Percentiles rank a stretch among this genome's conserved stretches.
Conservation (phyloP, 2,888 invertebrate species). For the Luperina nickerlii region DNA sequence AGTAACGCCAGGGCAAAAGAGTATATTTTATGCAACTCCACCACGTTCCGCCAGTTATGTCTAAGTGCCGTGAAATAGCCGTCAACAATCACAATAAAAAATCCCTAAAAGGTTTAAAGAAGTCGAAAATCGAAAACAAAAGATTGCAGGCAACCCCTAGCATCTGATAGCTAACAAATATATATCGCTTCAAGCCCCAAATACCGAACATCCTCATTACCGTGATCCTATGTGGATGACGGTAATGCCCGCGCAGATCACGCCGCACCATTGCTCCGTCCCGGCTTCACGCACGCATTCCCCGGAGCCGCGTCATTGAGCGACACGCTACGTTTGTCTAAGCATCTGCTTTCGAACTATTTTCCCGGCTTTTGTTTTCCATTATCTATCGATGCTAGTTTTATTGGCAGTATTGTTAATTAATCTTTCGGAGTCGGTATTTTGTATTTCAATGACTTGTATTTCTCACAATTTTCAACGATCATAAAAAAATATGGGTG, state of each 20-base stretch:
- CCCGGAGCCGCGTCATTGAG: constrained; percentile 27
- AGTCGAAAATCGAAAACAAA: not conserved
- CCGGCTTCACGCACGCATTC: constrained; percentile 44
- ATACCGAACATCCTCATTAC: constrained; percentile 39
- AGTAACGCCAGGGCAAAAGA: not conserved
- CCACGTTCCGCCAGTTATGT: not conserved
- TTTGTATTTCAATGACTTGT: constrained; percentile 7
- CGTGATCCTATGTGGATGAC: constrained; percentile 9
- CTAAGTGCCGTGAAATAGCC: not conserved
- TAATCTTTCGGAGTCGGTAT: constrained; percentile 6
- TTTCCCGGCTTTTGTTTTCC: constrained; percentile 31
- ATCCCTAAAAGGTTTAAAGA: too few species aligned
- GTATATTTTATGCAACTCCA: too few species aligned
- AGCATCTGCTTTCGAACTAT: constrained; percentile 30
- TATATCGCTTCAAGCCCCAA: constrained; percentile 8
- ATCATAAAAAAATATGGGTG: not conserved
- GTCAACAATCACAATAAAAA: not conserved
- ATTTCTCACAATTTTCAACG: not conserved
- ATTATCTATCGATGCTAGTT: constrained; percentile 30
- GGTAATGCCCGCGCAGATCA: constrained; percentile 17
- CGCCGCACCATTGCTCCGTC: constrained; percentile 17
- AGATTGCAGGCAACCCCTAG: not conserved
- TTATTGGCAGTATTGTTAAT: constrained; percentile 43
- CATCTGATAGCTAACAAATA: constrained; percentile 13
- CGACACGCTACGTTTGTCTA: constrained; percentile 34